Evolutionary conservation across 64 coral and sea anemone genomes (phyloP).

Genomic region (Actinia tenebrosa): DNA sequence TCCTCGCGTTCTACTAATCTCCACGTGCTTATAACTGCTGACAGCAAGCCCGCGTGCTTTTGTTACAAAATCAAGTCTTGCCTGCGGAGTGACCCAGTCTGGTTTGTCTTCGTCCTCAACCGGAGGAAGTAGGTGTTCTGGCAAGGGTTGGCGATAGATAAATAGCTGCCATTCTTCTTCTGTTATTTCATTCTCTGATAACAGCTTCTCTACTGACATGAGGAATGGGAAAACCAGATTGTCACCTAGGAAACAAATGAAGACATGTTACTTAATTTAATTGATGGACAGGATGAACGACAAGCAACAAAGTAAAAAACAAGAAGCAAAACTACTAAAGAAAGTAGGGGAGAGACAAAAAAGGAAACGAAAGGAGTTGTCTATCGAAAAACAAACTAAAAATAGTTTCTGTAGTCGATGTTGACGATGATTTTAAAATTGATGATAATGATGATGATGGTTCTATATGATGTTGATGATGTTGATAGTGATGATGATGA

Average conservation of each 20-base stretch:
- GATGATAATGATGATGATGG: too few species aligned
- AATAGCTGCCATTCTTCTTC: slow-evolving; percentile 71
- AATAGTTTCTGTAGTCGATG: too few species aligned
- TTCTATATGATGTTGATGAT: too few species aligned
- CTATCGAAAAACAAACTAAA: too few species aligned
- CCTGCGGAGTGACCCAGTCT: slow-evolving; percentile 54
- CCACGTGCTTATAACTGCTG: too few species aligned
- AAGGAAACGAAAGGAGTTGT: neutral
- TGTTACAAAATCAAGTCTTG: neutral
- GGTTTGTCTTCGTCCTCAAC: slow-evolving; percentile 21
- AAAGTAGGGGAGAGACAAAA: neutral
- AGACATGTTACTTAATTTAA: neutral
- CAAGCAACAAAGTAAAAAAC: too few species aligned
- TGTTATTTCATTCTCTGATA: slow-evolving; percentile 37
- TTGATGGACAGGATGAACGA: too few species aligned
- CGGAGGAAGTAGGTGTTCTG: neutral
- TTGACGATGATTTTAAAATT: neutral
- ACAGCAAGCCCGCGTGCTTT: neutral
- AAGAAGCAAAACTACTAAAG: neutral
- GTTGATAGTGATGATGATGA: too few species aligned
- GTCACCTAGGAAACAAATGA: slow-evolving; percentile 25
- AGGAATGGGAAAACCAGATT: slow-evolving; percentile 88
- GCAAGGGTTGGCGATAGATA: neutral
- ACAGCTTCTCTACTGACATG: slow-evolving; percentile 78
- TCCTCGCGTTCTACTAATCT: neutral